These are phyloP conservation scores for Leucophenga maculata DNA, from an alignment of 2,888 invertebrate genomes.

Conservation along the genomic window DNA sequence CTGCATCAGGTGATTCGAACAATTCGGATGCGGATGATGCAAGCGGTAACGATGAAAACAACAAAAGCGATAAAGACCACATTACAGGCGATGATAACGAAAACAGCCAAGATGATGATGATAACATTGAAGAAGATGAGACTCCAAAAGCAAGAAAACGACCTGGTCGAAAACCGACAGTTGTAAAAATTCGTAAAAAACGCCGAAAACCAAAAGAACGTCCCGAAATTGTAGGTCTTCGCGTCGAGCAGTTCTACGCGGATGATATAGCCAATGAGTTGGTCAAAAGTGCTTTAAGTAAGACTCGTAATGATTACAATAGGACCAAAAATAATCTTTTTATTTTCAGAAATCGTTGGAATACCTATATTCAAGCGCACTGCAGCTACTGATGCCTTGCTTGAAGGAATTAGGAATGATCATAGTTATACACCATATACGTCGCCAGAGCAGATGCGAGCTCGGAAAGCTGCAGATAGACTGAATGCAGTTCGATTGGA, in stretches of 20 bases:
- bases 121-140: constrained; percentile 69
- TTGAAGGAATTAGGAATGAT: constrained; percentile 79
- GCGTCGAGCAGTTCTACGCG: constrained; percentile 79
- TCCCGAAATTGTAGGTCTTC: constrained; percentile 77
- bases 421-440: constrained; percentile 85
- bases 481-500: constrained; percentile 52
- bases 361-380: constrained; percentile 66
- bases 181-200: constrained; percentile 46
- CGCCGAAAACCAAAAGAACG: constrained; percentile 55
- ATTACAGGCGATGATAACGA: constrained; percentile 49
- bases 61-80: constrained; percentile 49
- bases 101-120: constrained; percentile 50
- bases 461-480: constrained; percentile 56
- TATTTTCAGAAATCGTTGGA: constrained; percentile 67
- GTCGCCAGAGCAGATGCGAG: constrained; percentile 76
- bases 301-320: constrained; percentile 25
- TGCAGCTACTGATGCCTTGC: constrained; percentile 67
- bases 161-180: constrained; percentile 57
- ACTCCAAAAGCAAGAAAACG: constrained; percentile 73
- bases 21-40: constrained; percentile 73
- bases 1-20: constrained; percentile 47
- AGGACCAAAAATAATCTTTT: constrained; percentile 10
- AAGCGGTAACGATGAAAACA: constrained; percentile 44
- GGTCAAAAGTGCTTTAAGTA: constrained; percentile 73
- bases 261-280: constrained; percentile 71